Percentiles rank a stretch among this genome's conserved stretches.
Evolutionary conservation across 2,797 vertebrate genomes (phyloP).

Genomic region (Glossophaga mutica): DNA sequence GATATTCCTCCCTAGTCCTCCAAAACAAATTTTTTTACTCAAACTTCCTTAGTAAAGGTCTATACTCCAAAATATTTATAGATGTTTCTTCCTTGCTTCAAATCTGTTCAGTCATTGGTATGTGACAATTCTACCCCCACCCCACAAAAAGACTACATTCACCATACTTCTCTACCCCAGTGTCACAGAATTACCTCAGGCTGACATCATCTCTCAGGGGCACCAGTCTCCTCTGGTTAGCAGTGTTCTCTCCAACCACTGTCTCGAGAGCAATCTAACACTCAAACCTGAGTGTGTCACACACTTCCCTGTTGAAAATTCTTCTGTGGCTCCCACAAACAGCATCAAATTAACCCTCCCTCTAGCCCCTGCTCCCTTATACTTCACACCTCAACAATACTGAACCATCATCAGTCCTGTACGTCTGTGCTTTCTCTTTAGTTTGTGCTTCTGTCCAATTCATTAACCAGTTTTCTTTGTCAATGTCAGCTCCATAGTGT

Average conservation of each 20-base stretch:
- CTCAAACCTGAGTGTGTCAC: background rate
- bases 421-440: background rate
- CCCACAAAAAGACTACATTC: background rate
- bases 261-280: background rate
- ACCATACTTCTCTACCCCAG: background rate
- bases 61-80: background rate
- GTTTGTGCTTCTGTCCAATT: background rate
- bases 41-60: slow-evolving; percentile 19
- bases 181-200: background rate
- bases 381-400: background rate
- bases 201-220: slow-evolving; percentile 46
- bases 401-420: background rate
- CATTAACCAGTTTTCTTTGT: background rate
- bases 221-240: background rate
- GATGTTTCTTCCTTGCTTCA: background rate
- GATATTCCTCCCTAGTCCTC: background rate
- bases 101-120: background rate
- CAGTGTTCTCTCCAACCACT: background rate
- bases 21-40: slow-evolving; percentile 9
- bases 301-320: background rate
- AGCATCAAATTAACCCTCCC: background rate
- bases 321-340: background rate
- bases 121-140: background rate
- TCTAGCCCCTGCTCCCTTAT: background rate
- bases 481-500: background rate